These are phyloP conservation scores for Aplocera efformata DNA, from an alignment of 2,888 invertebrate genomes.

Conservation along the genomic window DNA sequence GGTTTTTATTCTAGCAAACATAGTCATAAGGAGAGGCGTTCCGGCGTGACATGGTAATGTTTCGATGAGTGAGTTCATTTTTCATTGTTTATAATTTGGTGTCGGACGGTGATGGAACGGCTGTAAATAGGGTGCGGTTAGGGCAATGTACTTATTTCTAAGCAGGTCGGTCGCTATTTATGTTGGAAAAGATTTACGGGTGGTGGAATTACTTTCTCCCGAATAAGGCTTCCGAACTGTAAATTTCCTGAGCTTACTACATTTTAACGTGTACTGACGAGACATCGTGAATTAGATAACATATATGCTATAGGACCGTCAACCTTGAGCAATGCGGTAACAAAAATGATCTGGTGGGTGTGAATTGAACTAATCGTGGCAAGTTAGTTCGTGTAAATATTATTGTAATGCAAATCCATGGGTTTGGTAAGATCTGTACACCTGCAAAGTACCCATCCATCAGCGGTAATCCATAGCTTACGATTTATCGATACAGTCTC, in stretches of 20 bases:
- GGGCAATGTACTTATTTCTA: slow-evolving; percentile 34
- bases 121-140: slow-evolving; percentile 28
- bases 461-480: too few relatives aligned
- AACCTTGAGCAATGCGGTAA: slow-evolving; percentile 1
- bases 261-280: slow-evolving; percentile 5
- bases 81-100: slow-evolving; percentile 72
- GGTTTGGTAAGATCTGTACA: too few relatives aligned
- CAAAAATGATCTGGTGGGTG: not conserved
- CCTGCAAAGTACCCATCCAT: too few relatives aligned
- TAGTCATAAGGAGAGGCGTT: slow-evolving; percentile 48
- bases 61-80: slow-evolving; percentile 69
- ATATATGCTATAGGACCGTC: not conserved
- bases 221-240: slow-evolving; percentile 36
- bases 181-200: slow-evolving; percentile 31
- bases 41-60: slow-evolving; percentile 54
- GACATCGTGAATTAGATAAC: not conserved
- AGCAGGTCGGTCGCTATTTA: slow-evolving; percentile 27
- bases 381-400: too few relatives aligned
- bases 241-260: slow-evolving; percentile 23
- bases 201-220: slow-evolving; percentile 31
- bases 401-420: too few relatives aligned
- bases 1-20: slow-evolving; percentile 66
- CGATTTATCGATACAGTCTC: not conserved
- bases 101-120: slow-evolving; percentile 55
- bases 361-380: too few relatives aligned